These are phyloP conservation scores for Muraenolepis orangiensis DNA, from an alignment of 2,797 vertebrate species.

Conservation along the genomic window DNA sequence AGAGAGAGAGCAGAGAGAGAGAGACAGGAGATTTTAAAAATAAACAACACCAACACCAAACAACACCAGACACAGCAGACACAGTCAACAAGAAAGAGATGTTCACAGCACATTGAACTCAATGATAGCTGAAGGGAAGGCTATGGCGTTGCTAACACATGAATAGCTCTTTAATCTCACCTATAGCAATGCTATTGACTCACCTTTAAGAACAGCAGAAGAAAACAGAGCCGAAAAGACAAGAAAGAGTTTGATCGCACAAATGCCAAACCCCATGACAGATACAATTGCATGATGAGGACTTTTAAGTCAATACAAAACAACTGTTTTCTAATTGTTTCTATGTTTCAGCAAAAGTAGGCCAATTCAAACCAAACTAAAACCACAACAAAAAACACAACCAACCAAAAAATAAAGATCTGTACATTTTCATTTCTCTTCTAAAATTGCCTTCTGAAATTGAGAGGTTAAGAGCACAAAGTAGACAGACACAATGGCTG, in stretches of 20 bases:
- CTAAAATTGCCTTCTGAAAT: neutral
- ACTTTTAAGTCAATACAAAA: no score
- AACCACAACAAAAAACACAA: neutral
- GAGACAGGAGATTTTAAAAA: no score
- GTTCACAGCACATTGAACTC: neutral
- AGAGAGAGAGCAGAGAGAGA: no score
- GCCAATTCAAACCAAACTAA: no score
- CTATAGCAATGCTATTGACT: neutral
- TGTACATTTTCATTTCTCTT: neutral
- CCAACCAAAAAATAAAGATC: neutral
- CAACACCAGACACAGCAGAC: no score
- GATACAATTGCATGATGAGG: no score
- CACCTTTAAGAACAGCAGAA: neutral
- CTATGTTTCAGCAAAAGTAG: slow-evolving; percentile 16
- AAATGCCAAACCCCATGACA: no score
- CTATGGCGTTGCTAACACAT: neutral
- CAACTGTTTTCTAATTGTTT: neutral
- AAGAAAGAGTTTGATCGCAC: no score
- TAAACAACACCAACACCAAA: no score
- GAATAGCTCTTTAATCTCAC: neutral
- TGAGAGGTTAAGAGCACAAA: neutral
- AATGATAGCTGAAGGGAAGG: neutral
- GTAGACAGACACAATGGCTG: no score
- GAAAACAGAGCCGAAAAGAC: no score
- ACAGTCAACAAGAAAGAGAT: neutral